phyloP scores from a whole-genome alignment of 2,797 vertebrate genomes.

The Micromesistius poutassou region DNA sequence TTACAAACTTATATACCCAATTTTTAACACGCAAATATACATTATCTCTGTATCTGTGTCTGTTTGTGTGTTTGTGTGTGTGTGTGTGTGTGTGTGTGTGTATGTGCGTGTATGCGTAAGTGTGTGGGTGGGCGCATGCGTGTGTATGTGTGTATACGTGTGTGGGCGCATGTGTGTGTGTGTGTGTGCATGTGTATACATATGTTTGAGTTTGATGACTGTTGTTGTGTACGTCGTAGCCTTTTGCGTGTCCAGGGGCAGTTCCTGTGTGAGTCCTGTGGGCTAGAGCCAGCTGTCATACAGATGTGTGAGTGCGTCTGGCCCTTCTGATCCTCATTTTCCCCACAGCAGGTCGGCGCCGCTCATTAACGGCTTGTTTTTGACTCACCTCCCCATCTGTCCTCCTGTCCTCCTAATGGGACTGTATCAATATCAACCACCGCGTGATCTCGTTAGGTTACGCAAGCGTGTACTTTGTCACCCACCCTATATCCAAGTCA shows the following conservation, averaged over 20 bases:
- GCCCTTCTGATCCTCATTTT: slow-evolving; percentile 67
- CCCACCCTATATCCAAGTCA: neutral
- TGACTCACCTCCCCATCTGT: slow-evolving; percentile 66
- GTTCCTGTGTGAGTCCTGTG: slow-evolving; percentile 17
- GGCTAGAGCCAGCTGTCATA: slow-evolving; percentile 60
- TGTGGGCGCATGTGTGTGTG: neutral
- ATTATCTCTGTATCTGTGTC: neutral
- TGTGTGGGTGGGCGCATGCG: neutral
- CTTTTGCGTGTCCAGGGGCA: neutral
- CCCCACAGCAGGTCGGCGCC: slow-evolving; percentile 64
- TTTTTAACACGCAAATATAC: neutral
- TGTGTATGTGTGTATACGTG: neutral
- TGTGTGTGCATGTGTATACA: neutral
- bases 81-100: neutral
- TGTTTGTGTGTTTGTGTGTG: neutral
- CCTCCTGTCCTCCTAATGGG: slow-evolving; percentile 60
- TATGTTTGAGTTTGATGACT: neutral
- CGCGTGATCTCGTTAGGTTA: slow-evolving; percentile 30
- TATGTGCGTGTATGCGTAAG: neutral
- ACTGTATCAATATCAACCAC: slow-evolving; percentile 59
- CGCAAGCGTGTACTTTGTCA: neutral
- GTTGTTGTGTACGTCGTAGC: neutral
- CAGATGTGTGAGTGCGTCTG: slow-evolving; percentile 55
- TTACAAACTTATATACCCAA: neutral
- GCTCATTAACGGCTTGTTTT: slow-evolving; percentile 78